Conservation (phyloP, 1,140 invertebrate genomes). For the Calliopsis andreniformis region DNA sequence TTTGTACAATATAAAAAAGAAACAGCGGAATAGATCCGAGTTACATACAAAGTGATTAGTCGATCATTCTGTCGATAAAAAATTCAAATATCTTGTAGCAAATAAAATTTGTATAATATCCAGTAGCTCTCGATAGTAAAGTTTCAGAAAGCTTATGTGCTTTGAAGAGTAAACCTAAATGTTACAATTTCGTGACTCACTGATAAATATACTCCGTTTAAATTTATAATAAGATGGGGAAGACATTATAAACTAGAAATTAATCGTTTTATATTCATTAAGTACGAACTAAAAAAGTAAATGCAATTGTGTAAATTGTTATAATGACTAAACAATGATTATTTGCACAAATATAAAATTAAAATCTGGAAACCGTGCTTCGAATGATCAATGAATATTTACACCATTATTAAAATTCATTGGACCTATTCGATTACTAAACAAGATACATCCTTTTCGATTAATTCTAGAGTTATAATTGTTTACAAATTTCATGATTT, state of each 20-base stretch:
- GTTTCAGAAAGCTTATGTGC: neutral
- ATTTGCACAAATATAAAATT: neutral
- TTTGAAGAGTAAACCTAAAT: neutral
- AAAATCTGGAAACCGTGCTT: neutral
- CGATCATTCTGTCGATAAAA: neutral
- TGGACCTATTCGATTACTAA: constrained; percentile 26
- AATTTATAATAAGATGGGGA: neutral
- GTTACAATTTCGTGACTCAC: neutral
- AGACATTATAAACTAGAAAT: neutral
- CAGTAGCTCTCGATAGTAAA: neutral
- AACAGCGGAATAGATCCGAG: neutral
- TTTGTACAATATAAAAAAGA: constrained; percentile 24
- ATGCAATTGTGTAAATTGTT: constrained; percentile 7
- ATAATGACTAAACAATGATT: neutral
- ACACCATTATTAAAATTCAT: constrained; percentile 19
- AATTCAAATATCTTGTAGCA: neutral
- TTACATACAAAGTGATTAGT: neutral
- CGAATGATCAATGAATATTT: neutral
- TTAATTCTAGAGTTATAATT: constrained; percentile 15
- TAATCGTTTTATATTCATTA: neutral
- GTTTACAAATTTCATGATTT: neutral
- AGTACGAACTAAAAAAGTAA: constrained; percentile 12
- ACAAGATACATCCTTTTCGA: neutral
- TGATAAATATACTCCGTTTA: neutral
- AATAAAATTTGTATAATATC: neutral